Evolutionary conservation across 1,140 invertebrate genomes (phyloP).

Genomic region (Tetramorium alpestre): DNA sequence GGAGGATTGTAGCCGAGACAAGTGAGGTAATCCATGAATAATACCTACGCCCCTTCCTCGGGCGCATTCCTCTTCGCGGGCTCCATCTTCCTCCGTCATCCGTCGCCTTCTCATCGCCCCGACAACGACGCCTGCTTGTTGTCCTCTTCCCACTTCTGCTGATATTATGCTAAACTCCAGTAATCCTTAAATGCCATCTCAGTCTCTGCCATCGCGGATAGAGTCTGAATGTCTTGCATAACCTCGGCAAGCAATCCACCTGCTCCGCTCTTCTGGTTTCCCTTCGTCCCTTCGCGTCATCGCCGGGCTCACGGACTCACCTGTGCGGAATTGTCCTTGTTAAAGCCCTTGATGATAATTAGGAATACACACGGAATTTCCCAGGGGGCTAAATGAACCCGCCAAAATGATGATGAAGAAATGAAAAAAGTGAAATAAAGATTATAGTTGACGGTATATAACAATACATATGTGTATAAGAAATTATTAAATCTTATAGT

Average conservation of each 20-base stretch:
- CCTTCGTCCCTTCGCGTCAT: slow-evolving; percentile 12
- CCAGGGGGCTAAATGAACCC: slow-evolving; percentile 34
- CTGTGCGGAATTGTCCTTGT: slow-evolving; percentile 44
- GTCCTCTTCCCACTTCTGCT: slow-evolving; percentile 73
- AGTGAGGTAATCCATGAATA: slow-evolving; percentile 85
- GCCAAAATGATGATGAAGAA: background rate
- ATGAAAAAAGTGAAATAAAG: background rate
- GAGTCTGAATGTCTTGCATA: slow-evolving; percentile 76
- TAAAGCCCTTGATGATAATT: slow-evolving; percentile 60
- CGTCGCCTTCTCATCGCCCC: slow-evolving; percentile 54
- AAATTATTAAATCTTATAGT: background rate
- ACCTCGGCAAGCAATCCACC: slow-evolving; percentile 51
- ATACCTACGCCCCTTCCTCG: slow-evolving; percentile 74
- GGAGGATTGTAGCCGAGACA: slow-evolving; percentile 82
- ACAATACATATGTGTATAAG: background rate
- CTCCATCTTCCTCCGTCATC: slow-evolving; percentile 47
- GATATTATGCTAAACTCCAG: slow-evolving; percentile 83
- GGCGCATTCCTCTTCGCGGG: slow-evolving; percentile 49
- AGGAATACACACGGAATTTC: slow-evolving; percentile 42
- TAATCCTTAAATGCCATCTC: slow-evolving; percentile 82
- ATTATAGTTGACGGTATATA: background rate
- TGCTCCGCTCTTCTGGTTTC: slow-evolving; percentile 5
- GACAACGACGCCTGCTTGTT: slow-evolving; percentile 57
- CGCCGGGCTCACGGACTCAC: slow-evolving; percentile 23
- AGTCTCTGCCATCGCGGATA: slow-evolving; percentile 69